Base-by-base conservation (phyloP, 2,888 invertebrate species). In the Xylophagus ater region DNA sequence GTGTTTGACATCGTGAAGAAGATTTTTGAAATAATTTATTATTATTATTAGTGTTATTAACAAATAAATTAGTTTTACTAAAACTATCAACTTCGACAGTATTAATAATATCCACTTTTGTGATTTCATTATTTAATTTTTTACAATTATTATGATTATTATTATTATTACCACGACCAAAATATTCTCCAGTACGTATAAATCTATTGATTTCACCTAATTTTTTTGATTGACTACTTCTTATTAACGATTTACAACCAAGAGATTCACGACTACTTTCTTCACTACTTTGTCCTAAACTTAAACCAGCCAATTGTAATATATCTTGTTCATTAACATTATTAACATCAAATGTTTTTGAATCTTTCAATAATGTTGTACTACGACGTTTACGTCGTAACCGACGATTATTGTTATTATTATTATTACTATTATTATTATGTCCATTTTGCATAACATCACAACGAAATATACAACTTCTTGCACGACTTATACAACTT, bases 241-340 rank as follows among this genome's bases (percentile, higher is more conserved):
- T 52, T 6, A 60, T 58, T 29, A 57, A 58, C 7, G 60, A 60
- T 34, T 62, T 63, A 42, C 59, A 60, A n/a, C 28, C 28, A 2
- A 56, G 56, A 32, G 58, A 62, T 36, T 51, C 51, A 23, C 59
- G 58, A 30, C 60, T 60, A 41, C 62, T 63, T 39, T 65, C 65
- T 45, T 63, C 64, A 35, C 65, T 62, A 53, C 70, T 73, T 48
- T 73, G 71, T 1, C 75, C 75, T 25, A 75, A 57, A 19, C 69
- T 74, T 9, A 76, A 62, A 29, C 70, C 72, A 3, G 74, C 72
- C 39, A 76, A 55, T 47, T 71, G 61, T 29, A 73, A 50, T 49
- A 76, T 74, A 50, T 76, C 75, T 57, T 72, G 73, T 39, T 75
- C 75, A 2, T 70, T 69, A 8, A 70, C 68, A 46, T 32, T 32